Conservation (phyloP, 2,113 vertebrate species). For the Oreochromis tanganicae region DNA sequence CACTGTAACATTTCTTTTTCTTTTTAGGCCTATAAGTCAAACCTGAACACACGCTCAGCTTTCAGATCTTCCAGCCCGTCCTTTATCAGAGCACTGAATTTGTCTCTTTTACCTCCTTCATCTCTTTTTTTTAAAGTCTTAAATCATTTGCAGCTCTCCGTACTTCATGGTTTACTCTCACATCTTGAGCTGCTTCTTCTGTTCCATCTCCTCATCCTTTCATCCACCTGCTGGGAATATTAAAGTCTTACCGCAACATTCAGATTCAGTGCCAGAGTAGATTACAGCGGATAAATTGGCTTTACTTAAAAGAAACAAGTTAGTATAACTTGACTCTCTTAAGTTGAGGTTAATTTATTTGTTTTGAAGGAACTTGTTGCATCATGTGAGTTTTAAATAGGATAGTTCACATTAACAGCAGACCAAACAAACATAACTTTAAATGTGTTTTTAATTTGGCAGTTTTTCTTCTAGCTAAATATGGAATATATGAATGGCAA, state of each 20-base stretch:
- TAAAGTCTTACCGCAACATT: neutral
- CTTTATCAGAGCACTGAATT: neutral
- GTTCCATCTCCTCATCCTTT: neutral
- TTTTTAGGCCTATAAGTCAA: neutral
- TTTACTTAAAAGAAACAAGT: neutral
- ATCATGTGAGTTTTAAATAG: neutral
- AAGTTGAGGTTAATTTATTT: neutral
- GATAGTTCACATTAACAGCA: neutral
- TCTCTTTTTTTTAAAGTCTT: neutral
- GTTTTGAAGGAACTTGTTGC: neutral
- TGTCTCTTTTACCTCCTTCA: neutral
- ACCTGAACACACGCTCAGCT: neutral
- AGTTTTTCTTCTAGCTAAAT: neutral
- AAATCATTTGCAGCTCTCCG: neutral
- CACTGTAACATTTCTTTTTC: neutral
- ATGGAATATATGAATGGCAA: neutral
- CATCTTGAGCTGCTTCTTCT: neutral
- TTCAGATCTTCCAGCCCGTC: no score
- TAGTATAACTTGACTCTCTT: neutral
- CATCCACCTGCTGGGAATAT: neutral
- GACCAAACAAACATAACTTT: neutral
- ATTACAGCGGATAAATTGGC: neutral
- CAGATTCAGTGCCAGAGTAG: neutral
- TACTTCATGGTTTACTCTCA: neutral
- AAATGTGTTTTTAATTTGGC: neutral